Evolutionary conservation across 2,797 vertebrate species (phyloP).

Genomic region (Lutra lutra): DNA sequence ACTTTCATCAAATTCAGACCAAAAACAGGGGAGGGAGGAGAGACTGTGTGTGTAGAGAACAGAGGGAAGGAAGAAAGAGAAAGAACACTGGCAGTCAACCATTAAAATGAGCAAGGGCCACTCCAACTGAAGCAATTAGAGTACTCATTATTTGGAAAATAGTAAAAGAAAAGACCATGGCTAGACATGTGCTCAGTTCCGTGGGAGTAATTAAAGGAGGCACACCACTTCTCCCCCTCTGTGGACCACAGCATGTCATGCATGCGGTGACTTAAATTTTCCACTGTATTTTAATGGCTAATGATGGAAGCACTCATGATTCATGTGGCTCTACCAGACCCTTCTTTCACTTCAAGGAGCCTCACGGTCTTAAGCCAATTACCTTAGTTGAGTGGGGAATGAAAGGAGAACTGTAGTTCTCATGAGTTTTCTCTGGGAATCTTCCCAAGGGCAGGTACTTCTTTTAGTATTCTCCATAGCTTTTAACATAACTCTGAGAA

Average conservation of each 20-base stretch:
- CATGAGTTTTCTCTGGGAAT: neutral
- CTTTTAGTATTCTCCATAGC: neutral
- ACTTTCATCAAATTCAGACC: constrained; percentile 59
- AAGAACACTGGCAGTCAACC: constrained; percentile 4
- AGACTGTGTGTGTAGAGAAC: neutral
- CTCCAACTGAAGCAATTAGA: constrained; percentile 59
- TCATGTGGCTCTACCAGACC: constrained; percentile 21
- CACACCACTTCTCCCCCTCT: neutral
- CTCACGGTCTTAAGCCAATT: neutral
- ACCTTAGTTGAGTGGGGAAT: neutral
- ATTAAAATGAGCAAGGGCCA: neutral
- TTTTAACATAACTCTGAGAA: neutral
- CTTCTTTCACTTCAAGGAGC: neutral
- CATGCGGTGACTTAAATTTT: constrained; percentile 52
- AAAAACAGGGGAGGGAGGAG: neutral
- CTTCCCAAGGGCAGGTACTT: neutral
- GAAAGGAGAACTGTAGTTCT: neutral
- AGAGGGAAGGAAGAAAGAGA: neutral
- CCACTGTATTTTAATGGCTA: constrained; percentile 59
- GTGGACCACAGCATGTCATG: neutral
- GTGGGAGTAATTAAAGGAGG: constrained; percentile 67
- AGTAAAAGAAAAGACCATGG: constrained; percentile 71
- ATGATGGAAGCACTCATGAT: neutral
- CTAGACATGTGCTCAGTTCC: constrained; percentile 71
- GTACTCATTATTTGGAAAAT: constrained; percentile 70